phyloP scores from a whole-genome alignment of 2,888 invertebrate species.

The Eupithecia centaureata region DNA sequence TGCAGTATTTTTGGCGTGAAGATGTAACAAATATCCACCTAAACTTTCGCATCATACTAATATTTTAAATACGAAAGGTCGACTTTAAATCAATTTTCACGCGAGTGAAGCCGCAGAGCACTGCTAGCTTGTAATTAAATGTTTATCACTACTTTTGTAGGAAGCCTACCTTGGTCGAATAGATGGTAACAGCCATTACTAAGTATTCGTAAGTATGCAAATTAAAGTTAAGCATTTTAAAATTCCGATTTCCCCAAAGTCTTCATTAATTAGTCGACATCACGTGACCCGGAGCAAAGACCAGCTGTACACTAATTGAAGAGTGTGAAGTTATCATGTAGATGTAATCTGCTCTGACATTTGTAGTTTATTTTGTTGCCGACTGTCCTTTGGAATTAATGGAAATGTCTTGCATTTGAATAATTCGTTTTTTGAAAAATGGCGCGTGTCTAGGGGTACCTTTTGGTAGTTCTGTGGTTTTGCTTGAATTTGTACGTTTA shows the following conservation, averaged over 20 bases:
- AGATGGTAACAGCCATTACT: too few species aligned
- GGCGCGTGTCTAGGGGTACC: background rate
- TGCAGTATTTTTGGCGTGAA: too few species aligned
- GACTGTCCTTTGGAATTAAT: constrained; percentile 2
- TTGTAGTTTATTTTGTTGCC: constrained; percentile 15
- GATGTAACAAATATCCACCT: too few species aligned
- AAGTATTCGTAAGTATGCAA: background rate
- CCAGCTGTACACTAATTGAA: constrained; percentile 21
- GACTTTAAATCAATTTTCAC: too few species aligned
- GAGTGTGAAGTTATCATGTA: constrained; percentile 26
- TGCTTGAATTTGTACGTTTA: background rate
- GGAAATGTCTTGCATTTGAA: background rate
- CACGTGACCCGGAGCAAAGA: constrained; percentile 5
- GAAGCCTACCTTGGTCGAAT: too few species aligned
- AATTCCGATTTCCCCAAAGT: constrained; percentile 4
- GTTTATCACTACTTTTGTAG: too few species aligned
- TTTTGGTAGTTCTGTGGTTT: background rate
- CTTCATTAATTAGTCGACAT: constrained; percentile 10
- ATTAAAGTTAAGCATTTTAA: background rate
- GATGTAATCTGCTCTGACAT: constrained; percentile 24
- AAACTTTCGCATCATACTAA: too few species aligned
- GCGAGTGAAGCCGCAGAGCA: too few species aligned
- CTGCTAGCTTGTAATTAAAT: too few species aligned
- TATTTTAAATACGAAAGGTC: too few species aligned
- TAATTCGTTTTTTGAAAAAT: background rate